These are phyloP conservation scores for Pygoscelis adeliae DNA, from an alignment of 2,113 vertebrate species.

Conservation along the genomic window DNA sequence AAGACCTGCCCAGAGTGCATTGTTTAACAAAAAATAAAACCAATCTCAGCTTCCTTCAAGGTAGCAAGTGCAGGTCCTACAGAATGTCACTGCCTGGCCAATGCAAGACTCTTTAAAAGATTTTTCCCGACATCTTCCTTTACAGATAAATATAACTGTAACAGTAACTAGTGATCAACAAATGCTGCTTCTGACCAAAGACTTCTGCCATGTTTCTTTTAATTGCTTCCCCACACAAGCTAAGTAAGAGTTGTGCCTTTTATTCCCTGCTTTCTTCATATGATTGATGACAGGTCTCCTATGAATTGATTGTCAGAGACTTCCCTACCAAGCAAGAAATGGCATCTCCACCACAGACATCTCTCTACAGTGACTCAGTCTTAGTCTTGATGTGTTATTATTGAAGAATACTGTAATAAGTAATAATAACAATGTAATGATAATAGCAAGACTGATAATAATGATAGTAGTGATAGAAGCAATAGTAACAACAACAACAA, in stretches of 20 bases:
- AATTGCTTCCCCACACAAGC: background rate
- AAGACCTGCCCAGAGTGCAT: background rate
- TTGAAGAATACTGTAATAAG: background rate
- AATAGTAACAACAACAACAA: background rate
- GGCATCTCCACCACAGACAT: too few species aligned
- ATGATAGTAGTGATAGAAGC: background rate
- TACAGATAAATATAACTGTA: background rate
- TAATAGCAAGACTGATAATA: background rate
- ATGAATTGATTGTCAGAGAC: background rate
- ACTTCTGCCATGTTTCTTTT: background rate
- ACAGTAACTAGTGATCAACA: background rate
- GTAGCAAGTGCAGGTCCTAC: background rate
- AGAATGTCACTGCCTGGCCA: background rate
- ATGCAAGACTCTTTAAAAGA: background rate
- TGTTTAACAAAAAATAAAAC: background rate
- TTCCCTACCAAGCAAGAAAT: background rate
- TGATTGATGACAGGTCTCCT: background rate
- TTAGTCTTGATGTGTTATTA: background rate
- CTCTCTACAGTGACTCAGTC: background rate
- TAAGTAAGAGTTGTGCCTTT: background rate
- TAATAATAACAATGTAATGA: background rate
- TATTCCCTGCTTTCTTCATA: background rate
- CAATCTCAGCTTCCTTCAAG: background rate
- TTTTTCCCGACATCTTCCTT: background rate
- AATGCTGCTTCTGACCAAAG: background rate